phyloP scores from a whole-genome alignment of 2,113 vertebrate genomes.

The Oryzias javanicus region DNA sequence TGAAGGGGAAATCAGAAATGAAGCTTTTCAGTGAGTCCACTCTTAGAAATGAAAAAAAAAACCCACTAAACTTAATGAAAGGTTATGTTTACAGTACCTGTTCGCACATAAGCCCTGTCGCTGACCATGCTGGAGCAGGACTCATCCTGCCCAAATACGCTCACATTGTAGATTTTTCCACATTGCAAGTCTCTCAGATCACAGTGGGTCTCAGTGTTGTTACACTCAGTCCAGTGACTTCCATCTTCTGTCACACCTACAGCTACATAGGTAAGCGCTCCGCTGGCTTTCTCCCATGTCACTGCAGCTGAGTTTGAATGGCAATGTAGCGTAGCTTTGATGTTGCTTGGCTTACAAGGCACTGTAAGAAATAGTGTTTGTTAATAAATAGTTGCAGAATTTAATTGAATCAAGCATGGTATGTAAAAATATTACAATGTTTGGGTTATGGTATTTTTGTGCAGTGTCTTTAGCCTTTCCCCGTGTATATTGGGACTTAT shows the following conservation, averaged over 20 bases:
- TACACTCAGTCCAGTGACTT: constrained; percentile 45
- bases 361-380: constrained; percentile 42
- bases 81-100: constrained; percentile 57
- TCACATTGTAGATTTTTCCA: constrained; percentile 71
- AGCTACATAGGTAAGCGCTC: constrained; percentile 57
- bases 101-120: constrained; percentile 29
- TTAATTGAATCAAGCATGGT: too few relatives aligned
- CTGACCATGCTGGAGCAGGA: constrained; percentile 59
- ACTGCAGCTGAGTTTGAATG: constrained; percentile 59
- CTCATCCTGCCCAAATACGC: constrained; percentile 50
- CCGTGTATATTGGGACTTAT: too few relatives aligned
- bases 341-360: constrained; percentile 68
- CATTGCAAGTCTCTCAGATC: constrained; percentile 62
- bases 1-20: constrained; percentile 15
- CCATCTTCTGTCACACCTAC: constrained; percentile 48
- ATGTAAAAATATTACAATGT: too few relatives aligned
- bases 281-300: constrained; percentile 68
- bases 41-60: not conserved
- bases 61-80: not conserved
- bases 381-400: not conserved
- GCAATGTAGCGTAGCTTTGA: constrained; percentile 61
- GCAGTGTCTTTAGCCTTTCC: too few relatives aligned
- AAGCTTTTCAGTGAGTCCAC: not conserved
- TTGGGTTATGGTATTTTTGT: too few relatives aligned
- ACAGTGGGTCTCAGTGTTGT: constrained; percentile 61